phyloP scores from a whole-genome alignment of 2,113 vertebrate genomes.

The Polyodon spathula region DNA sequence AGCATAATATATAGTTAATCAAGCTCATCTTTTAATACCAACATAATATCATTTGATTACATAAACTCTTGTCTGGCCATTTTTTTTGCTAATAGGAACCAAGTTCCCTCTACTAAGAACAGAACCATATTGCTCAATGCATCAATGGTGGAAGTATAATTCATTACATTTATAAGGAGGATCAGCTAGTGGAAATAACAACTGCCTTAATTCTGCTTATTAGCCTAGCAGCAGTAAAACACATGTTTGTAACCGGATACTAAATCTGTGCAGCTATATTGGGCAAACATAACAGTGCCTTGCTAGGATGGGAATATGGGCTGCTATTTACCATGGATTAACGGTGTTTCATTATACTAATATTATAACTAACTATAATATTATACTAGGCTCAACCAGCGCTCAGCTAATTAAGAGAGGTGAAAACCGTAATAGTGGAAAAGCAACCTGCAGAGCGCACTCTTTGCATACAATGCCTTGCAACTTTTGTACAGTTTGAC shows the following conservation, averaged over 20 bases:
- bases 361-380: too few species aligned
- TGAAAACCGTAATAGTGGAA: too few species aligned
- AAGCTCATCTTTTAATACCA: slow-evolving; percentile 70
- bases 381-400: too few species aligned
- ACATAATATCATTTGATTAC: slow-evolving; percentile 53
- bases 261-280: too few species aligned
- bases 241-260: too few species aligned
- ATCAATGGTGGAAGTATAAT: slow-evolving; percentile 7
- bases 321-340: too few species aligned
- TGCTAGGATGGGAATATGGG: too few species aligned
- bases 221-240: too few species aligned
- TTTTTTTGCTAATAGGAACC: slow-evolving; percentile 43
- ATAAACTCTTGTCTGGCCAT: slow-evolving; percentile 57
- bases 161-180: slow-evolving; percentile 1
- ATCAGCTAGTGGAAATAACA: slow-evolving; percentile 5
- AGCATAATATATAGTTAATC: slow-evolving; percentile 57
- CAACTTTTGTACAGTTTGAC: too few species aligned
- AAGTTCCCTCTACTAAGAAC: slow-evolving; percentile 24
- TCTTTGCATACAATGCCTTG: background rate
- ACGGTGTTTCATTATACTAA: too few species aligned
- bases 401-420: too few species aligned
- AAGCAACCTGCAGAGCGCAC: slow-evolving; percentile 11
- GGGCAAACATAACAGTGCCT: too few species aligned
- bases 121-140: slow-evolving; percentile 8
- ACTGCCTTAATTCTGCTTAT: slow-evolving; percentile 1